Conservation (phyloP, 1,140 invertebrate genomes). For the Drosophila ohnishii region DNA sequence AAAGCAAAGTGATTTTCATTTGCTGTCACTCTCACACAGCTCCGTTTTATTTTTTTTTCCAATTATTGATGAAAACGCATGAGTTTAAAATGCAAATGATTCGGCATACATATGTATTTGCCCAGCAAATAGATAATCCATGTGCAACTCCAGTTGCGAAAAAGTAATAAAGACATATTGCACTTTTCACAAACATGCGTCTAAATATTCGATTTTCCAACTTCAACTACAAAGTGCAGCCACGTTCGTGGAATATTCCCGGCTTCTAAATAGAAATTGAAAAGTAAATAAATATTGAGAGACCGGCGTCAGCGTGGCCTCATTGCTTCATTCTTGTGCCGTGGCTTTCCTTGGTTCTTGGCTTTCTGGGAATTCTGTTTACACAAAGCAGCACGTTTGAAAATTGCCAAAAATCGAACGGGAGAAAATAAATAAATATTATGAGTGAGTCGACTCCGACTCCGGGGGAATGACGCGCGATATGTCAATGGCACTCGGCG, state of each 20-base stretch:
- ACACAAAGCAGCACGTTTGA: slow-evolving; percentile 64
- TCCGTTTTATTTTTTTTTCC: slow-evolving; percentile 30
- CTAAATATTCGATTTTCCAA: slow-evolving; percentile 32
- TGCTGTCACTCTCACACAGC: slow-evolving; percentile 15
- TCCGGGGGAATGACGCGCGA: slow-evolving; percentile 40
- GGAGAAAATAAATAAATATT: slow-evolving; percentile 71
- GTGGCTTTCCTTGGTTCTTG: neutral
- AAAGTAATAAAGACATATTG: slow-evolving; percentile 47
- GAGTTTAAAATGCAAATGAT: slow-evolving; percentile 28
- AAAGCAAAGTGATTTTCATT: slow-evolving; percentile 40
- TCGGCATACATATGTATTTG: slow-evolving; percentile 21
- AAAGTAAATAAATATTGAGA: slow-evolving; percentile 74
- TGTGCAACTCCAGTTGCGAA: slow-evolving; percentile 18
- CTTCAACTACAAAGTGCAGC: slow-evolving; percentile 43
- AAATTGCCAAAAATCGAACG: slow-evolving; percentile 60
- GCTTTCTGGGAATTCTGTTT: slow-evolving; percentile 56
- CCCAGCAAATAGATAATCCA: slow-evolving; percentile 20
- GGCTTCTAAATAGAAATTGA: slow-evolving; percentile 39
- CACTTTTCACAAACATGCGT: slow-evolving; percentile 49
- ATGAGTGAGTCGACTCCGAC: slow-evolving; percentile 30
- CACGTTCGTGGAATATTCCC: slow-evolving; percentile 51
- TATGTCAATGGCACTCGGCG: slow-evolving; percentile 43
- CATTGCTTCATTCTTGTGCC: slow-evolving; percentile 34
- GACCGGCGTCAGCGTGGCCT: slow-evolving; percentile 40
- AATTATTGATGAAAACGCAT: slow-evolving; percentile 57